Conservation (phyloP, 2,888 invertebrate genomes). For the Ctenicera cuprea region DNA sequence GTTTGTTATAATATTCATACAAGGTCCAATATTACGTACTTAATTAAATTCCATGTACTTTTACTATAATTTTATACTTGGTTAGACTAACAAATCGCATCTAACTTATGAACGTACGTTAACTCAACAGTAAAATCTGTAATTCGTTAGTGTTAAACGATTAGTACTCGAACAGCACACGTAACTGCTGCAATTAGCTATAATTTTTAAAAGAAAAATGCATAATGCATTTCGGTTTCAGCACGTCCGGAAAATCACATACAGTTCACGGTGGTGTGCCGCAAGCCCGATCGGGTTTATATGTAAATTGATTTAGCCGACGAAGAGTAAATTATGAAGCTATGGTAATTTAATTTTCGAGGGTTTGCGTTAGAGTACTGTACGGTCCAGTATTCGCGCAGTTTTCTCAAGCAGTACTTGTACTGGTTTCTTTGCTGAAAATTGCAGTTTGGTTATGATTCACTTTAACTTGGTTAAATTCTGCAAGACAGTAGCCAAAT, state of each 20-base stretch:
- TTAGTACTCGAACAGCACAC: neutral
- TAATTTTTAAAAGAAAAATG: constrained; percentile 37
- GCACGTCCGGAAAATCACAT: constrained; percentile 39
- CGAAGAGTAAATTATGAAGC: constrained; percentile 50
- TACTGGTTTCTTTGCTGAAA: too few relatives aligned
- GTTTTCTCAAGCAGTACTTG: neutral
- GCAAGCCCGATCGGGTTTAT: constrained; percentile 48
- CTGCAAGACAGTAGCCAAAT: too few relatives aligned
- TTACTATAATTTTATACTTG: too few relatives aligned
- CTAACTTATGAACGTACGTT: too few relatives aligned
- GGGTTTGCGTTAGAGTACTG: constrained; percentile 40
- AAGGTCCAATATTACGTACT: too few relatives aligned
- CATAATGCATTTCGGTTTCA: constrained; percentile 42
- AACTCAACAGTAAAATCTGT: neutral
- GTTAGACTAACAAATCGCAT: too few relatives aligned
- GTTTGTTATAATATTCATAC: too few relatives aligned
- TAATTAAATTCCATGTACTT: too few relatives aligned
- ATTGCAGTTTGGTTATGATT: too few relatives aligned
- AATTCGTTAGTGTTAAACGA: neutral
- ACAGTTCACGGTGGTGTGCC: constrained; percentile 38
- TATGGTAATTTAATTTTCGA: constrained; percentile 52
- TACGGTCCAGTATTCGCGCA: neutral
- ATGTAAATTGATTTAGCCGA: constrained; percentile 51
- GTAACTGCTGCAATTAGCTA: constrained; percentile 13
- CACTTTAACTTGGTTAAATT: too few relatives aligned